phyloP scores from a whole-genome alignment of 2,113 vertebrate genomes.

The Excalfactoria chinensis region DNA sequence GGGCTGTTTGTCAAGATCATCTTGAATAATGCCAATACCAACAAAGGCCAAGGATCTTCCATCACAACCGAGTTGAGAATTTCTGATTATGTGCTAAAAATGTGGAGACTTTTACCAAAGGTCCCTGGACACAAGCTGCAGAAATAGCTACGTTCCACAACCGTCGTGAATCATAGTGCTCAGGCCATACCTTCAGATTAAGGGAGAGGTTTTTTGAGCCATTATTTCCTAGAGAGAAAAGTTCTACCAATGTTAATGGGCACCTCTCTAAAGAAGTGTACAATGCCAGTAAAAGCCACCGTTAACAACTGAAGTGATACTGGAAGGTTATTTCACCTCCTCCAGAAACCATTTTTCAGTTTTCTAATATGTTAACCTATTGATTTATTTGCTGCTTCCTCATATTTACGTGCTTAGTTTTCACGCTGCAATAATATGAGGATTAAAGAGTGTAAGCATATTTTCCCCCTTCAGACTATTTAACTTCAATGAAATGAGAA shows the following conservation, averaged over 20 bases:
- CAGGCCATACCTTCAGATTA: not conserved
- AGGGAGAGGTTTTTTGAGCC: not conserved
- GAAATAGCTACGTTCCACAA: not conserved
- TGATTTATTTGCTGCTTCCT: conserved; percentile 20
- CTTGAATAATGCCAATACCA: not conserved
- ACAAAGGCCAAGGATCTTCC: not conserved
- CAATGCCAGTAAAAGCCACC: not conserved
- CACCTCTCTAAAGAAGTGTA: not conserved
- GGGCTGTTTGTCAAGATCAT: rapidly evolving
- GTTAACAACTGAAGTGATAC: not conserved
- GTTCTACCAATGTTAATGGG: not conserved
- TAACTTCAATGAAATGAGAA: conserved; percentile 27
- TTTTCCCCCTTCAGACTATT: not conserved
- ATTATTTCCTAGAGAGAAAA: not conserved
- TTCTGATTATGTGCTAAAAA: not conserved
- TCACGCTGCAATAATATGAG: not conserved
- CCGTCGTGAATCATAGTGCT: not conserved
- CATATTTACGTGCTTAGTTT: conserved; percentile 21
- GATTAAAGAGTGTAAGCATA: not conserved
- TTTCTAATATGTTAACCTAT: not conserved
- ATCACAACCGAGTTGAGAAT: not conserved
- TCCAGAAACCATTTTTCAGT: conserved; percentile 1
- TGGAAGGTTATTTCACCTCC: not conserved
- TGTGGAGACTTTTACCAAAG: not conserved
- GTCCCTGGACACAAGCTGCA: not conserved